Base-by-base conservation (phyloP, 2,113 vertebrate genomes). In the Origma solitaria region DNA sequence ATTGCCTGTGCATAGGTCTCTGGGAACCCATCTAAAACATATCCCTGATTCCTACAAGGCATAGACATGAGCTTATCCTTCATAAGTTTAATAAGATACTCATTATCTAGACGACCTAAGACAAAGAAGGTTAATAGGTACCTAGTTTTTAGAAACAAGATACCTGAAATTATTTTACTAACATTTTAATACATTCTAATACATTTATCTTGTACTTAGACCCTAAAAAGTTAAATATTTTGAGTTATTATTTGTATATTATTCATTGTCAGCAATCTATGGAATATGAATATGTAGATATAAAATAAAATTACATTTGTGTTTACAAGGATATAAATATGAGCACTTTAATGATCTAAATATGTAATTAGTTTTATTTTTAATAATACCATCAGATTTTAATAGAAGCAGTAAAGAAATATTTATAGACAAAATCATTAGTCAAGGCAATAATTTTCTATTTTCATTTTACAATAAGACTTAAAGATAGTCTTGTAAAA, bases 31-130 rank as follows among this genome's bases (percentile, higher is more conserved):
- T 99, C 99, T 73, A 99, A 97, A 90, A 99, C 96, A 86, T 98
- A 99, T 8, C 99, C 99, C 87, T 99, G 99, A 93, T 99, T 99
- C 73, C 92, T 98, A 93, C 99, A 99, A 13, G 98, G 98, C 96
- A 98, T 98, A 10, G 99, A 98, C 88, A 80, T 98, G 64, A 99
- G 97, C 68, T 98, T 99, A 38, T 99, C 98, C 88, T 95, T 99
- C 61, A 99, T 42, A 93, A 99, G 94, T 83, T 95, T 96, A 95
- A 98, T 93, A 73, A 98, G 11, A 50, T 98, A 97, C 45, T 98
- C 97, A 65, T 99, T 98, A 58, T 98, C 98, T 61, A 98, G 94
- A n/a, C 11, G 88, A 71, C 98, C 99, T 99, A 76, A 73, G 58
- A 66, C 35, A 90, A 86, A 87, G 23, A 86, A 69, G 15, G 11